Conservation (phyloP, 1,140 invertebrate genomes). For the Harpegnathos saltator region DNA sequence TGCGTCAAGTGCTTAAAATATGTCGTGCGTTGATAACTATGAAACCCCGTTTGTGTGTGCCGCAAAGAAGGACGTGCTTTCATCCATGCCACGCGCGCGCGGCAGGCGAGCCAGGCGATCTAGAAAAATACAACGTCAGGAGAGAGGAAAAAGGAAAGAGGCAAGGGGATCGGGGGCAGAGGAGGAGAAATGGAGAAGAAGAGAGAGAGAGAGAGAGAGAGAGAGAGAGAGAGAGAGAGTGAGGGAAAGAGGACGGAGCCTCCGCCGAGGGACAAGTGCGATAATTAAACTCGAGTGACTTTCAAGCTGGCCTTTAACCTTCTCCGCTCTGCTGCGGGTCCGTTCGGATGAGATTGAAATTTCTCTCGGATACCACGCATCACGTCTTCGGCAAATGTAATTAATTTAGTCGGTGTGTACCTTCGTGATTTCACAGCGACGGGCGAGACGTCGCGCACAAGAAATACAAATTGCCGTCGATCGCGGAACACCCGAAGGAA, state of each 20-base stretch:
- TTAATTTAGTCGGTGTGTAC: constrained; percentile 1
- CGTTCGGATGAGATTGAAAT: constrained; percentile 6
- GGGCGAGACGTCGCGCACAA: not conserved
- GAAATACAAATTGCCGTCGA: not conserved
- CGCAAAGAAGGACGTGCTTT: constrained; percentile 46
- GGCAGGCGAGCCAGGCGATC: constrained; percentile 29
- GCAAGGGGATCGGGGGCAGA: not conserved
- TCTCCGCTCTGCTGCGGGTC: not conserved
- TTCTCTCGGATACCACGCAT: not conserved
- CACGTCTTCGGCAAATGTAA: not conserved
- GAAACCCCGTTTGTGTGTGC: constrained; percentile 7
- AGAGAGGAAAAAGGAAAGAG: not conserved
- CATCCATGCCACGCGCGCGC: constrained; percentile 11
- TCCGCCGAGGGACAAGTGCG: constrained; percentile 29
- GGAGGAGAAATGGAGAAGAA: not conserved
- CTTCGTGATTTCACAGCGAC: not conserved
- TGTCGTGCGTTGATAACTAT: constrained; percentile 58
- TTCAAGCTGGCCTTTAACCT: constrained; percentile 24
- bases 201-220: not conserved
- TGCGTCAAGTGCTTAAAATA: constrained; percentile 57
- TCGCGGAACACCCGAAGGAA: not conserved
- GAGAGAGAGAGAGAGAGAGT: not conserved
- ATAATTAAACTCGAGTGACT: constrained; percentile 46
- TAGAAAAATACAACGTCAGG: constrained; percentile 26
- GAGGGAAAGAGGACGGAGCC: not conserved